Evolutionary conservation across 2,888 invertebrate species (phyloP), one percentile per base, ranked within the genome.

Genomic region (Seira musarum): DNA sequence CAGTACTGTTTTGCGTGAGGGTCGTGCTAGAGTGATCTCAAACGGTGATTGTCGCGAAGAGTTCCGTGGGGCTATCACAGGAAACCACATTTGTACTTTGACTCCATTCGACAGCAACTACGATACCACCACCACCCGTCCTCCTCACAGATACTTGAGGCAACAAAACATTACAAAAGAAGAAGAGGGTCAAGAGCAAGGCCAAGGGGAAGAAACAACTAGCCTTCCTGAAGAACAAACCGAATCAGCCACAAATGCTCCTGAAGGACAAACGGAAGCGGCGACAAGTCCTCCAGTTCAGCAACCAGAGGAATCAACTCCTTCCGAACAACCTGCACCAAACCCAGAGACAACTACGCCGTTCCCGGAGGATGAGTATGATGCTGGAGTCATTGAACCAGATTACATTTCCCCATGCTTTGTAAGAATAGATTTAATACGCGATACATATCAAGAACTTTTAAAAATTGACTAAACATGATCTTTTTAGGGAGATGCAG

Each of bases 51-150:
- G 85, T 61, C 64, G 81, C 49, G 70, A 82, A 10, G 68, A 73
- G 6, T 85, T 74, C 67, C 71, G 71, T 15, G 84, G 82, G 22
- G 60, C 81, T 0, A 74, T 84, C 3, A 84, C 85, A 15, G 85
- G 85, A 5, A 85, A 85, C 40, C 53, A 81, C 19, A 80, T 85
- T 49, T 85, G 85, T 40, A 82, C 85, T 1, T 24, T 74, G 53
- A 82, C 76, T 19, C 77, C 80, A 19, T 64, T 63, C 63, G 15
- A 60, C 5, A 49, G 24, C 25, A 60, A 30, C 1, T 53, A 25
- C 46, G n/a, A 57, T 24, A 8, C 1, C 40, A 24, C 46, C 71
- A 1, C 63, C 49, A 17, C 25, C 63, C n/a, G n/a, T n/a, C n/a
- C n/a, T 19, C 67, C 5, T 6, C 72, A 21, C n/a, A 66, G 10